Conservation (phyloP, 2,888 invertebrate species). For the Acanthosepion pharaonis region DNA sequence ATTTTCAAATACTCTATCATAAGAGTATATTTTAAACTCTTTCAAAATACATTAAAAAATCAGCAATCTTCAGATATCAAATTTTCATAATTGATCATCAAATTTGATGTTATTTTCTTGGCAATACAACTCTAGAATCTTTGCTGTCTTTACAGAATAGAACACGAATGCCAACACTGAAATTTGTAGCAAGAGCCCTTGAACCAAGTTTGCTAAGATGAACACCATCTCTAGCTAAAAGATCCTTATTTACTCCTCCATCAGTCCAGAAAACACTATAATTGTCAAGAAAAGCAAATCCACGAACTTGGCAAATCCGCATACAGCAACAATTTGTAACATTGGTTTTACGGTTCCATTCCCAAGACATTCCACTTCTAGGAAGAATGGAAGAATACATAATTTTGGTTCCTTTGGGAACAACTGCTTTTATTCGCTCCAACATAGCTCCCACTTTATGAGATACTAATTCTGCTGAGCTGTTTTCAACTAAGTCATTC, state of each 20-base stretch:
- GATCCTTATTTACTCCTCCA: constrained; percentile 41
- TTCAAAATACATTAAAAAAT: background rate
- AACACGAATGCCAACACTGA: constrained; percentile 44
- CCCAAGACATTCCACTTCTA: constrained; percentile 44
- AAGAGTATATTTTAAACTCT: background rate
- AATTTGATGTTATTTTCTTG: constrained; percentile 4
- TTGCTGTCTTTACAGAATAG: constrained; percentile 36
- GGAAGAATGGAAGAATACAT: constrained; percentile 42
- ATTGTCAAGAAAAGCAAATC: constrained; percentile 43
- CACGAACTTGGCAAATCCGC: constrained; percentile 43
- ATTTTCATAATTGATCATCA: background rate
- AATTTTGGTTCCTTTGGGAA: constrained; percentile 46
- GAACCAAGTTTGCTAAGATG: constrained; percentile 42
- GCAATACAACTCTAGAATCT: constrained; percentile 43
- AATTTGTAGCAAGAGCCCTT: constrained; percentile 40
- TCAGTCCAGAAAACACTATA: constrained; percentile 44
- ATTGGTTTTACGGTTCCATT: constrained; percentile 44
- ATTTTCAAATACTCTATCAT: background rate
- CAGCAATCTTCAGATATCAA: background rate
- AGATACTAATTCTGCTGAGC: constrained; percentile 39
- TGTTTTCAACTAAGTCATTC: constrained; percentile 38
- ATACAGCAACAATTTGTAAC: constrained; percentile 44
- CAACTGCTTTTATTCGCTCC: constrained; percentile 24
- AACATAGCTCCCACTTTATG: constrained; percentile 44
- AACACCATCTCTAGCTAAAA: constrained; percentile 36